Conservation (phyloP, 2,113 vertebrate species). For the Cynopterus brachyotis region DNA sequence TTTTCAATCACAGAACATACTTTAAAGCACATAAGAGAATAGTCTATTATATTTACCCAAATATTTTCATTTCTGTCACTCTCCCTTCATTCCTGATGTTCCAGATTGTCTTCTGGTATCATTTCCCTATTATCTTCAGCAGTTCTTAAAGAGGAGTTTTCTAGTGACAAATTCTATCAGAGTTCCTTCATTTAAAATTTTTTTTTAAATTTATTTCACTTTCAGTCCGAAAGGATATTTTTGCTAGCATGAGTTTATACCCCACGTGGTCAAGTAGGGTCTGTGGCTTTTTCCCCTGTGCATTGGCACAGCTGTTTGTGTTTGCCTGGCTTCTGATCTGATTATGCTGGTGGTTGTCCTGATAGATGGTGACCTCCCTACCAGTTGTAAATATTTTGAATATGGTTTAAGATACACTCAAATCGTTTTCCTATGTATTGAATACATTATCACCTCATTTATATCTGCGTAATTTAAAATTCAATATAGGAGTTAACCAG, state of each 20-base stretch:
- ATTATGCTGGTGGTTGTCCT: background rate
- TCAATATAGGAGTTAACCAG: background rate
- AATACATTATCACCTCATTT: background rate
- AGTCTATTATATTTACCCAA: background rate
- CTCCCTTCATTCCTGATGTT: background rate
- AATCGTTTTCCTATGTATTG: background rate
- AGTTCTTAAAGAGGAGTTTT: background rate
- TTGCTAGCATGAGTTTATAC: background rate
- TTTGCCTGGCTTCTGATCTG: background rate
- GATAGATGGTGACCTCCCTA: background rate
- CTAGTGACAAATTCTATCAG: background rate
- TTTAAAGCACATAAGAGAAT: background rate
- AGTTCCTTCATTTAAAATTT: background rate
- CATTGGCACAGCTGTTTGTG: no score
- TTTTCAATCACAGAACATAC: background rate
- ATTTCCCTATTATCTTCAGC: background rate
- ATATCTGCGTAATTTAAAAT: background rate
- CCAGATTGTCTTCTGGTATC: background rate
- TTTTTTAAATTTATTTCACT: background rate
- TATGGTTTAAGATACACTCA: background rate
- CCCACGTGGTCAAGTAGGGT: no score
- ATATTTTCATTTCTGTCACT: background rate
- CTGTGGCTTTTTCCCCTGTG: no score
- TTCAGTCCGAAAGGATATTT: background rate
- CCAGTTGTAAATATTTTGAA: background rate